Conservation (phyloP, 2,888 invertebrate genomes). For the Cerceris rybyensis region DNA sequence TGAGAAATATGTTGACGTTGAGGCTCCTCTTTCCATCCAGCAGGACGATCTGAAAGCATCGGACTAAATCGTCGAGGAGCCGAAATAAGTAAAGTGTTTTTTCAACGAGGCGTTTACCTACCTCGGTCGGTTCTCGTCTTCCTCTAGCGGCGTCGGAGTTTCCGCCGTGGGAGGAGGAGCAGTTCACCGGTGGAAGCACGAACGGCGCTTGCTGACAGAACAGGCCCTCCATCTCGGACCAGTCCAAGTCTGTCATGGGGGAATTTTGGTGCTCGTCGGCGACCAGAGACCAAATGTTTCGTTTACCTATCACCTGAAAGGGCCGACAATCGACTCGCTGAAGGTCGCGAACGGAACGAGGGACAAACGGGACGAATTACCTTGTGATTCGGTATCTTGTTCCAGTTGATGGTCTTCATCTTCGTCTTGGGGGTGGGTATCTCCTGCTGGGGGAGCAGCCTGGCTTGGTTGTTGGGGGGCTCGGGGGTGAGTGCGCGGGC, state of each 20-base stretch:
- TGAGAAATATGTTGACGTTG: constrained; percentile 98
- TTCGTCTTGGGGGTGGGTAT: constrained; percentile 97
- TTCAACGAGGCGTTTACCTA: constrained; percentile 63
- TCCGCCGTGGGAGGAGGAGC: constrained; percentile 83
- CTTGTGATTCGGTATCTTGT: constrained; percentile 96
- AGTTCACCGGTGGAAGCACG: constrained; percentile 79
- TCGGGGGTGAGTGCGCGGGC: constrained; percentile 77
- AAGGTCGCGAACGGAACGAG: background rate
- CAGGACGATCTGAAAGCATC: constrained; percentile 87
- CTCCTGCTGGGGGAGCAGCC: constrained; percentile 93
- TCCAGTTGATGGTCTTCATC: constrained; percentile 99
- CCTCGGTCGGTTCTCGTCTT: constrained; percentile 91
- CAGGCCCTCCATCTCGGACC: constrained; percentile 96
- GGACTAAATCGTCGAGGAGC: background rate
- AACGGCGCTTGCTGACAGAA: constrained; percentile 93
- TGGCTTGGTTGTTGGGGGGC: constrained; percentile 77
- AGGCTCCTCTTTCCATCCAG: constrained; percentile 96
- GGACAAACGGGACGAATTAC: constrained; percentile 77
- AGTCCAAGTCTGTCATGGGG: constrained; percentile 93
- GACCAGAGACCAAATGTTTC: constrained; percentile 96
- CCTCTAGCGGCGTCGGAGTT: constrained; percentile 84
- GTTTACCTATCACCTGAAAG: constrained; percentile 90
- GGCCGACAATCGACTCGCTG: background rate
- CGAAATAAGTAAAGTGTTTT: background rate
- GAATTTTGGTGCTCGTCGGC: constrained; percentile 92